Evolutionary conservation across 2,888 invertebrate genomes (phyloP).

Genomic region (Polyploca ridens): DNA sequence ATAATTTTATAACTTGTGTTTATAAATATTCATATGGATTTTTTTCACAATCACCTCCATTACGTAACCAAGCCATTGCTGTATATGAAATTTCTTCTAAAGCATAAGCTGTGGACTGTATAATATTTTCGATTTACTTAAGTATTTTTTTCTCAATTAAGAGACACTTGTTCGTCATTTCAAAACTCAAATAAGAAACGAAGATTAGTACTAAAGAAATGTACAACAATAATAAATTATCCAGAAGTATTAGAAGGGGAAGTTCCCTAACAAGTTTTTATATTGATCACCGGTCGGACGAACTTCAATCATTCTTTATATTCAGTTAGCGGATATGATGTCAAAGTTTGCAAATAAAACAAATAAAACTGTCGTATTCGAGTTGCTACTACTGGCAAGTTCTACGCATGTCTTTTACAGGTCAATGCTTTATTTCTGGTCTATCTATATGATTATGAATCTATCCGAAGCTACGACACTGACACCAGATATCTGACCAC

Average conservation of each 20-base stretch:
- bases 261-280: neutral
- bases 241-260: conserved; percentile 5
- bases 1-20: no score
- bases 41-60: no score
- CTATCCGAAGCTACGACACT: no score
- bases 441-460: no score
- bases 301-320: conserved; percentile 10
- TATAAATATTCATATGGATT: no score
- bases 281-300: conserved; percentile 9
- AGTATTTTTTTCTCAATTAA: no score
- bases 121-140: no score
- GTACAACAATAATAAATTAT: conserved; percentile 6
- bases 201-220: neutral
- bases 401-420: conserved; percentile 2
- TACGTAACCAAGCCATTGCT: no score
- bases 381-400: neutral
- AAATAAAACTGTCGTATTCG: conserved; percentile 8
- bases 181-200: neutral
- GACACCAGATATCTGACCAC: no score
- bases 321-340: conserved; percentile 9
- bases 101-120: no score
- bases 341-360: conserved; percentile 11
- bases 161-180: neutral
- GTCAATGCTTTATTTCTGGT: neutral
- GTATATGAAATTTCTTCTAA: no score